Percentiles rank a stretch among this genome's conserved stretches.
Conservation (phyloP, 1,140 invertebrate genomes). For the Orius laevigatus region DNA sequence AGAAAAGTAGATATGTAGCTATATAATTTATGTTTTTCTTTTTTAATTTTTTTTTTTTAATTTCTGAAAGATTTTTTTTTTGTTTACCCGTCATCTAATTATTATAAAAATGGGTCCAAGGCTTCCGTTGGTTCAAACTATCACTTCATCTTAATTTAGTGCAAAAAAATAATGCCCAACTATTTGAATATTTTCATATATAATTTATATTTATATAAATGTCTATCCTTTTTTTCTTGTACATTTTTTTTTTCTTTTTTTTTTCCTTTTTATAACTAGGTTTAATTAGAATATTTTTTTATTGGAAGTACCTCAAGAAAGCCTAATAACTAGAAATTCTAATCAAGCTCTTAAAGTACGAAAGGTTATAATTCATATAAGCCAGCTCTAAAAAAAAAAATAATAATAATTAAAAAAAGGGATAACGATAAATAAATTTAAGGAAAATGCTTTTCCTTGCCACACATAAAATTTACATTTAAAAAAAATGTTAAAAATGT, state of each 20-base stretch:
- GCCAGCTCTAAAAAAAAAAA: no score
- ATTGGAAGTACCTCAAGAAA: background rate
- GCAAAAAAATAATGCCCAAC: slow-evolving; percentile 3
- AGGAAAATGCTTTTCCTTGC: no score
- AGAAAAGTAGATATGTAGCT: slow-evolving; percentile 9
- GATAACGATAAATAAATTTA: no score
- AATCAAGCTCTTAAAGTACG: slow-evolving; percentile 4
- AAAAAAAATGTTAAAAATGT: no score
- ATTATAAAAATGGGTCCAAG: background rate
- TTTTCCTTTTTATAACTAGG: background rate
- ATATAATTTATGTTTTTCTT: slow-evolving; percentile 3
- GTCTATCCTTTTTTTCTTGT: no score
- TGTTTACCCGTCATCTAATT: background rate
- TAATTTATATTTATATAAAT: background rate
- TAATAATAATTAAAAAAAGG: no score
- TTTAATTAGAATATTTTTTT: background rate
- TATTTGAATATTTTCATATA: no score
- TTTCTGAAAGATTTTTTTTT: slow-evolving; percentile 1
- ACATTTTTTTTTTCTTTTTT: background rate
- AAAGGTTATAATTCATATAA: background rate
- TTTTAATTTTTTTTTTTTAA: no score
- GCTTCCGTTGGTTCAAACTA: slow-evolving; percentile 2
- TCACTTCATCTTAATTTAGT: slow-evolving; percentile 7
- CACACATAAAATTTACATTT: no score
- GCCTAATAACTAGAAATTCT: background rate